A percentile compares a stretch with the other conserved stretches of the same genome.
These are phyloP conservation scores for Acronicta aceris DNA, from an alignment of 2,888 invertebrate genomes.

Conservation along the genomic window DNA sequence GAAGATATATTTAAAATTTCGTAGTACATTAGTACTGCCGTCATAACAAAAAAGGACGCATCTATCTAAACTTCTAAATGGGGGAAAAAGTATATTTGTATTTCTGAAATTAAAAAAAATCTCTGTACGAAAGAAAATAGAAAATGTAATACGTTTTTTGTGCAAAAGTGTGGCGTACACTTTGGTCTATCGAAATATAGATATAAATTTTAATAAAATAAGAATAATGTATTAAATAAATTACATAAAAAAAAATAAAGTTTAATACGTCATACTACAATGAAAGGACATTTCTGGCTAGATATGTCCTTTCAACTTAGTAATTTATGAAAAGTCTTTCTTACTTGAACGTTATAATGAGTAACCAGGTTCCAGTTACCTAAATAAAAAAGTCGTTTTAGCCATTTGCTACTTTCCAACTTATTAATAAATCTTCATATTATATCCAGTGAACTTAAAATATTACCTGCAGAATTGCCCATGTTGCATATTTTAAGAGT, in stretches of 20 bases:
- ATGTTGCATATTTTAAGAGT: too few species aligned
- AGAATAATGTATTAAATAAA: background rate
- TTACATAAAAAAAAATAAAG: background rate
- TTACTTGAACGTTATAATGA: background rate
- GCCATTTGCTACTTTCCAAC: too few species aligned
- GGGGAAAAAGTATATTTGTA: background rate
- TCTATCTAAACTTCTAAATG: background rate
- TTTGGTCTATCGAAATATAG: background rate
- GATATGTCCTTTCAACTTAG: background rate
- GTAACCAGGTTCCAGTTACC: too few species aligned
- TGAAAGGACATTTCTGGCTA: constrained; percentile 1
- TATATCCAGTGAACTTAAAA: too few species aligned
- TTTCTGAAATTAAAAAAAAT: too few species aligned
- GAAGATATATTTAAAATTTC: constrained; percentile 40
- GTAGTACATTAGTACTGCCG: constrained; percentile 25
- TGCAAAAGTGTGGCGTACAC: too few species aligned
- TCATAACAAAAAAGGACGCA: background rate
- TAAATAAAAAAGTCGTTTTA: too few species aligned
- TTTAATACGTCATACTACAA: background rate
- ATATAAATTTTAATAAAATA: background rate
- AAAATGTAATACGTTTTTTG: background rate
- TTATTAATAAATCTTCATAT: too few species aligned
- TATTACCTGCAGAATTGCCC: too few species aligned
- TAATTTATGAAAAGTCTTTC: background rate
- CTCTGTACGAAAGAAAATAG: background rate